These are phyloP conservation scores for Hartigia nigra DNA, from an alignment of 2,888 invertebrate species.

Conservation along the genomic window DNA sequence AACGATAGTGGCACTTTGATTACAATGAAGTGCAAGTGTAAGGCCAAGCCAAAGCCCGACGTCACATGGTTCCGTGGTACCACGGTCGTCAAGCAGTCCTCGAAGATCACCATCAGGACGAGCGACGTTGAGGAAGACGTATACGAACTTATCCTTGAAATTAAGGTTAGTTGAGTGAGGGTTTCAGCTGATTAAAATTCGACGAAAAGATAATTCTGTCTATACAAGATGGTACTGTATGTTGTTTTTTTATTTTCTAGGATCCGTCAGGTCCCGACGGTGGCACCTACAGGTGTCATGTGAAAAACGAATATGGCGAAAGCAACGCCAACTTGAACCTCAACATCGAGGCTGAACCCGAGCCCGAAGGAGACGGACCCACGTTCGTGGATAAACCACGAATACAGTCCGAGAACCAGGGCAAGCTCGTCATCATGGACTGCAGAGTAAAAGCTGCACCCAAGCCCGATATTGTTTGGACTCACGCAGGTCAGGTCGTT, in stretches of 20 bases:
- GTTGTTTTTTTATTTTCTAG: conserved; percentile 65
- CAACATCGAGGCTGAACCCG: conserved; percentile 97
- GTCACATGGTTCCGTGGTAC: conserved; percentile 96
- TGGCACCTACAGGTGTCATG: conserved; percentile 92
- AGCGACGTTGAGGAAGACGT: conserved; percentile 83
- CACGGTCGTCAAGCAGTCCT: conserved; percentile 84
- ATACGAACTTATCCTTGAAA: conserved; percentile 87
- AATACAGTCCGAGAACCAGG: conserved; percentile 85
- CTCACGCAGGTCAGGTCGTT: conserved; percentile 81
- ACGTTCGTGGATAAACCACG: conserved; percentile 93
- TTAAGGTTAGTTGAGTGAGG: conserved; percentile 70
- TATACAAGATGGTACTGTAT: background rate
- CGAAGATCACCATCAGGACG: conserved; percentile 85
- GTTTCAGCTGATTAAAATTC: background rate
- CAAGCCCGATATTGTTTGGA: conserved; percentile 86
- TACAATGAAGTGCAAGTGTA: conserved; percentile 96
- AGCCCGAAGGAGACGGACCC: conserved; percentile 92
- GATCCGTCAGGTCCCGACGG: conserved; percentile 85
- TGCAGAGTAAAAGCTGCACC: conserved; percentile 87
- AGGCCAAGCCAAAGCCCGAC: conserved; percentile 93
- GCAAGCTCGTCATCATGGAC: conserved; percentile 88
- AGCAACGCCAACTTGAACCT: conserved; percentile 96
- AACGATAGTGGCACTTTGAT: conserved; percentile 97
- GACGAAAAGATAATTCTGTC: background rate
- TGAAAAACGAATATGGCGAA: conserved; percentile 95